Percentiles rank a stretch among this genome's conserved stretches.
Evolutionary conservation across 2,797 vertebrate species (phyloP).

Genomic region (Onychomys torridus): DNA sequence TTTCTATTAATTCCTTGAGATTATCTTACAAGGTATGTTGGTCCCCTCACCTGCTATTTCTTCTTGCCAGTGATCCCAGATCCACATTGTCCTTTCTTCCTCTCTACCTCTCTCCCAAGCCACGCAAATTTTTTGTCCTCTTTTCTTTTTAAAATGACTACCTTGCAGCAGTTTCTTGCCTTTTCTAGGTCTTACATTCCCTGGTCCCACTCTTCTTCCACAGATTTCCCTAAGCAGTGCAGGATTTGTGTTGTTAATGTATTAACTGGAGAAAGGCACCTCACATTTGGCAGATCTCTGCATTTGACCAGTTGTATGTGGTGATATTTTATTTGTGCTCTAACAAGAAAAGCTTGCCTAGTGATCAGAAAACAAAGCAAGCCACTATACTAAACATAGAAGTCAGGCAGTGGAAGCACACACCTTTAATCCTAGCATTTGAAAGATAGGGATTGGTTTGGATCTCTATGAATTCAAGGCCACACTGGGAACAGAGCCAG

Average conservation of each 20-base stretch:
- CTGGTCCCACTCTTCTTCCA: background rate
- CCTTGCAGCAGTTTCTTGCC: background rate
- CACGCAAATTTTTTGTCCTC: background rate
- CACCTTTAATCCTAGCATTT: too few relatives aligned
- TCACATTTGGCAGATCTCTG: background rate
- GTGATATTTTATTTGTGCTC: too few relatives aligned
- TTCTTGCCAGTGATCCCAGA: background rate
- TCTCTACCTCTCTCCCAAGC: background rate
- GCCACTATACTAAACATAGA: too few relatives aligned
- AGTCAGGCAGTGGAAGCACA: too few relatives aligned
- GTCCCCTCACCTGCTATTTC: background rate
- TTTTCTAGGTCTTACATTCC: background rate
- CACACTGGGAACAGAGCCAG: too few relatives aligned
- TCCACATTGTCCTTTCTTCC: background rate
- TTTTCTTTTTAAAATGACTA: background rate
- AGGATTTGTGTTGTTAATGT: background rate
- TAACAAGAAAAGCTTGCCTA: too few relatives aligned
- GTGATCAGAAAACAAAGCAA: too few relatives aligned
- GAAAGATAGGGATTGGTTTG: too few relatives aligned
- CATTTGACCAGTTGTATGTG: background rate
- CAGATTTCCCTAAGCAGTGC: background rate
- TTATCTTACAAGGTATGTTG: background rate
- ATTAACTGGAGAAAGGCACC: background rate
- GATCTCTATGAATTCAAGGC: too few relatives aligned
- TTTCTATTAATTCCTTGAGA: background rate